phyloP scores from a whole-genome alignment of 2,797 vertebrate genomes.

The Macrochelys suwanniensis region DNA sequence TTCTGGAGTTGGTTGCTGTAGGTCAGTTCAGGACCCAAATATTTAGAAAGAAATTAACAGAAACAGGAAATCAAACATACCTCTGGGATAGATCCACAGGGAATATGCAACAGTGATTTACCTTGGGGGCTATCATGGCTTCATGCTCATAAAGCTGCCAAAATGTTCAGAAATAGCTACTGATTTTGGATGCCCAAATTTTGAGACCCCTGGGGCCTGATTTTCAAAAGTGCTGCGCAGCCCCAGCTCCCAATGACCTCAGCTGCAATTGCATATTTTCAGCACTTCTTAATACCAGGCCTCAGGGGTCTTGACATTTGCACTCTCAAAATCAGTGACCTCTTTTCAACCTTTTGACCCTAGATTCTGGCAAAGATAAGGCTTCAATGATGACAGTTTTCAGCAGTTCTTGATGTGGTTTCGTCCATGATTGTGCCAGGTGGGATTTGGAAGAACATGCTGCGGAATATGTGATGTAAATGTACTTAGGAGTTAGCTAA shows the following conservation, averaged over 20 bases:
- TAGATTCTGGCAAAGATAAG: not conserved
- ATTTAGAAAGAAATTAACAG: not conserved
- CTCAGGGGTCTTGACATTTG: not conserved
- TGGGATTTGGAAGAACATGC: not conserved
- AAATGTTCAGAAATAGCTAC: not conserved
- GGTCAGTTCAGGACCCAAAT: not conserved
- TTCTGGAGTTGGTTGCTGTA: constrained; percentile 54
- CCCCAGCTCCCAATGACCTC: not conserved
- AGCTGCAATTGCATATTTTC: not conserved
- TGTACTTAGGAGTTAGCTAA: not conserved
- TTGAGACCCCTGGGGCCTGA: not conserved
- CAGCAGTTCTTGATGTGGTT: not conserved
- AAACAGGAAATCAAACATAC: not conserved
- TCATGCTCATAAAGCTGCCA: not conserved
- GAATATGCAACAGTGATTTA: not conserved
- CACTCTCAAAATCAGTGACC: not conserved
- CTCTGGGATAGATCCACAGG: not conserved
- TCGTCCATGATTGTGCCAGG: not conserved
- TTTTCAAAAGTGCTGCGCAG: not conserved
- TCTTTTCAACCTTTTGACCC: not conserved
- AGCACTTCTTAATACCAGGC: not conserved
- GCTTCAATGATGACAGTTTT: too few relatives aligned
- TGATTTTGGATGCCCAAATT: not conserved
- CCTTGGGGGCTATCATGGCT: not conserved
- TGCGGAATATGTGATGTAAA: not conserved